Conservation (phyloP, 2,113 vertebrate species). For the Scomber colias region DNA sequence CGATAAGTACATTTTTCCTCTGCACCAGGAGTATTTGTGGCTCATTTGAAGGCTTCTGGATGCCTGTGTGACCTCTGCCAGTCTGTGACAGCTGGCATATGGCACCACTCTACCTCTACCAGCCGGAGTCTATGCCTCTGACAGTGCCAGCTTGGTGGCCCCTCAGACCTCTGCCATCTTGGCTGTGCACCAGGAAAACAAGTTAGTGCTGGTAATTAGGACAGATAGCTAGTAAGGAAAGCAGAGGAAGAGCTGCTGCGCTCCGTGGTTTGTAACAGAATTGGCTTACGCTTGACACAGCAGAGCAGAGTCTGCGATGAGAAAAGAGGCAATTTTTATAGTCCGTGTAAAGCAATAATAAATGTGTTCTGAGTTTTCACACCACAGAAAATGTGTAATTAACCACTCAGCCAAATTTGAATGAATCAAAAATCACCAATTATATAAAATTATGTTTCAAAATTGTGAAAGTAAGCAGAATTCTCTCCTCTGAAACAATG, state of each 20-base stretch:
- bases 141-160: constrained; percentile 54
- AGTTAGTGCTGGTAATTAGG: constrained; percentile 70
- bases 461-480: too few species aligned
- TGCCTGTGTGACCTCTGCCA: constrained; percentile 62
- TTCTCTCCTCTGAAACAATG: too few species aligned
- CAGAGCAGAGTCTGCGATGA: constrained; percentile 14
- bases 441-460: too few species aligned
- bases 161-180: constrained; percentile 65
- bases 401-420: too few species aligned
- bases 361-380: too few species aligned
- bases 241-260: constrained; percentile 20
- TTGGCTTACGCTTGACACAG: constrained; percentile 15
- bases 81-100: constrained; percentile 67
- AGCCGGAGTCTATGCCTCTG: constrained; percentile 41
- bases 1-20: background rate
- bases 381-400: too few species aligned
- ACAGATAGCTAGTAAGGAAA: constrained; percentile 47
- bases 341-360: too few species aligned
- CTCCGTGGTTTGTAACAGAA: constrained; percentile 42
- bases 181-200: constrained; percentile 62
- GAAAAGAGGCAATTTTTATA: constrained; percentile 12
- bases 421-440: too few species aligned
- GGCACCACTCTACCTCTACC: constrained; percentile 57
- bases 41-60: constrained; percentile 15
- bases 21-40: background rate